Conservation (phyloP, 2,888 invertebrate genomes). For the Trachelus iudaicus region DNA sequence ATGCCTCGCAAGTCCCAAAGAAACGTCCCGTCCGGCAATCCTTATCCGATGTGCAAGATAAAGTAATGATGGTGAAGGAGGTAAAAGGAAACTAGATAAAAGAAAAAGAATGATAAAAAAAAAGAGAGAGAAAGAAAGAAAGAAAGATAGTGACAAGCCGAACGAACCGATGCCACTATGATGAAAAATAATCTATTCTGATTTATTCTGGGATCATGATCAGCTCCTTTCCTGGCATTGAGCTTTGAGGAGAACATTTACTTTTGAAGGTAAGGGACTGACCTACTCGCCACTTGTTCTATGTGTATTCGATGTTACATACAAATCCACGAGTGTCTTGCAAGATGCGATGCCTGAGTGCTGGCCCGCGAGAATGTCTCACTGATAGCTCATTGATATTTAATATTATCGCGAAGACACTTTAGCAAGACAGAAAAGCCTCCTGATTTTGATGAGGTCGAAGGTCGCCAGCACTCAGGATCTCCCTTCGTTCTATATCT, state of each 20-base stretch:
- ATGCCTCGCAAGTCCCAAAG: slow-evolving; percentile 17
- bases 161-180: slow-evolving; percentile 53
- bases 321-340: slow-evolving; percentile 59
- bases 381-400: background rate
- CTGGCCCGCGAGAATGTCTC: slow-evolving; percentile 35
- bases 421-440: background rate
- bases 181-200: slow-evolving; percentile 66
- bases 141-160: slow-evolving; percentile 27
- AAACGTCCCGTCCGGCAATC: slow-evolving; percentile 3
- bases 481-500: slow-evolving; percentile 62
- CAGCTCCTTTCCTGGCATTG: slow-evolving; percentile 67
- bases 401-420: background rate
- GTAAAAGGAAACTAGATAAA: background rate
- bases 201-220: slow-evolving; percentile 67
- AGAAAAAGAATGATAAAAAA: slow-evolving; percentile 35
- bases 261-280: slow-evolving; percentile 68
- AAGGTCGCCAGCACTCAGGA: slow-evolving; percentile 57
- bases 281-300: slow-evolving; percentile 66
- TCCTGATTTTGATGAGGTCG: background rate
- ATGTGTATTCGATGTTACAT: slow-evolving; percentile 65
- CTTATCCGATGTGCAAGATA: slow-evolving; percentile 32
- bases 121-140: background rate
- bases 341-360: slow-evolving; percentile 57
- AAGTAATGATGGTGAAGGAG: slow-evolving; percentile 7
- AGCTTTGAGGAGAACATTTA: slow-evolving; percentile 67